Evolutionary conservation across 2,888 invertebrate species (phyloP), one percentile per base, ranked within the genome.

Genomic region (Oegoconia quadripuncta): DNA sequence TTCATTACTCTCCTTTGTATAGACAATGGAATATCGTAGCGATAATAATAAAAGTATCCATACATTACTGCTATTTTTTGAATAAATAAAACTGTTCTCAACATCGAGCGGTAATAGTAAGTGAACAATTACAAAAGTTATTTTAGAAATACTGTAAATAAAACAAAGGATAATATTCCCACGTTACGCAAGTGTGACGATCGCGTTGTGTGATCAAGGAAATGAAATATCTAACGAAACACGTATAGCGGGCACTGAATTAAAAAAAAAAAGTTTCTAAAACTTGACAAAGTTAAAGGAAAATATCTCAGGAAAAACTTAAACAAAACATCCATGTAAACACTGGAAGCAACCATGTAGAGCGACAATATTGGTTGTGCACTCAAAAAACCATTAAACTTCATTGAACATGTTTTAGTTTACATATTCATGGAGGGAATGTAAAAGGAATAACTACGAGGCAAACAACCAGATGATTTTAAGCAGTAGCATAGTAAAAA

Each of bases 131-230:
- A 13, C 5, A n/a, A 13, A 13, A 12, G 3, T n/a, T 27, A 7
- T 22, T n/a, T 8, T 12, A 27, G 27, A 12, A 23, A n/a, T n/a
- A 8, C 3, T 9, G 3, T 3, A 23, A 23, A 23, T 3, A 8
- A 23, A 23, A 23, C 9, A 23, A 27, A 27, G 7, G 13, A n/a
- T n/a, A 34, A 37, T 20, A 32, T 51, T 51, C 51, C 44, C 74
- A 74, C 73, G 72, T 59, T 48, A 67, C 37, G 62, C 59, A 64
- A 70, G 56, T 65, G 66, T 71, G 65, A 69, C 72, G 55, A 69
- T 71, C 68, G 51, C 45, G 44, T 38, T 52, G 55, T 52, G 49
- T 50, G 44, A 68, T 69, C 61, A 44, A 33, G 49, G 43, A 46
- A 45, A 50, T 52, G 42, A 46, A 43, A 41, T 16, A 25, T 25